Evolutionary conservation across 2,797 vertebrate species (phyloP).

Genomic region (Acipenser ruthenus): DNA sequence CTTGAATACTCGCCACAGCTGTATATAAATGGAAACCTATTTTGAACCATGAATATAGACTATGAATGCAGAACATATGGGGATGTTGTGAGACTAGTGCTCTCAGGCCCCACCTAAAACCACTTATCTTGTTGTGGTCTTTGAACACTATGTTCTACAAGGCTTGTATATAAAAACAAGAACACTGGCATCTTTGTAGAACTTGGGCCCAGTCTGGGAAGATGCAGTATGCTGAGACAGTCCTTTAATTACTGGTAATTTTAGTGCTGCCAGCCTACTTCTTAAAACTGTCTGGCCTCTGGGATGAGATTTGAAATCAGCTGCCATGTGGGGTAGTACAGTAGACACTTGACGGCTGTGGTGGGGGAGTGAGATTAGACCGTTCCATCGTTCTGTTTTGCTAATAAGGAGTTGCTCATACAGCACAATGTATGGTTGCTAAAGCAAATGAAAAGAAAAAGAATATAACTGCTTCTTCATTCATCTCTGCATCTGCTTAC

Average conservation of each 20-base stretch:
- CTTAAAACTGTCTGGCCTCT: not conserved
- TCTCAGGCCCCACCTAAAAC: conserved; percentile 5
- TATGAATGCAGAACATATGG: conserved; percentile 20
- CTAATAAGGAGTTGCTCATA: not conserved
- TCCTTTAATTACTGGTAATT: conserved; percentile 7
- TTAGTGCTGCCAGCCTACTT: not conserved
- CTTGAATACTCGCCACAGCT: not conserved
- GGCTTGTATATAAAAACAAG: conserved; percentile 16
- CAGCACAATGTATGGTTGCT: not conserved
- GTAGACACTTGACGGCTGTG: not conserved
- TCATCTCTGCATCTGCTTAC: not conserved
- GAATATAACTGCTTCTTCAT: not conserved
- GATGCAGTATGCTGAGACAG: not conserved
- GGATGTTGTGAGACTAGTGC: conserved; percentile 8
- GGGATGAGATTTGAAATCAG: not conserved
- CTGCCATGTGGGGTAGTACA: not conserved
- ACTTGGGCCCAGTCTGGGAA: not conserved
- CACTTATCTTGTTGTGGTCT: conserved; percentile 14
- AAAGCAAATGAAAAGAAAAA: not conserved
- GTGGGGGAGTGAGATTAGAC: not conserved
- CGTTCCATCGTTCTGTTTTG: not conserved
- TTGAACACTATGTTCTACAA: conserved; percentile 15
- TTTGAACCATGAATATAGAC: conserved; percentile 24
- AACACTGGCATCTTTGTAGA: not conserved
- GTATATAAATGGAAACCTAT: conserved; percentile 17